Base-by-base conservation (phyloP, 1,140 invertebrate species). In the Whitmania pigra region DNA sequence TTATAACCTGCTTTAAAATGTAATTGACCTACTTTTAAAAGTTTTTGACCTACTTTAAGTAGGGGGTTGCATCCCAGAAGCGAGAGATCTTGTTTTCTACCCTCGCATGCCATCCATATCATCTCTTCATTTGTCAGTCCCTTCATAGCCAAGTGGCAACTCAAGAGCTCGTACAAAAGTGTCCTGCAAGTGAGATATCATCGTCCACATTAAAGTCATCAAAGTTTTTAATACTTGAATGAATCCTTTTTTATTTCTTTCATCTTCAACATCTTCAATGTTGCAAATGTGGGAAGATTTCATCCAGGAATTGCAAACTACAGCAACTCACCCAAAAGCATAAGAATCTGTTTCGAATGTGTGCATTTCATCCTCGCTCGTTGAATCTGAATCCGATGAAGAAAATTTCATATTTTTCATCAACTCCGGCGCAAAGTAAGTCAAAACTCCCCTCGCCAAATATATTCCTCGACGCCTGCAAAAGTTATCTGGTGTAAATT, bases 361-460 rank as follows among this genome's bases (percentile, higher is more conserved):
- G 69, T 68, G 77, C 15, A 72, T 60, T 18, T 75, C 74, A 1
- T 74, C 69, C 1, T 71, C 67, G 13, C 53, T 73, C 18, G 77
- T 69, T 7, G 76, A 73, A 18, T 49, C 43, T 13, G 15, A 15
- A 15, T 49, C 43, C 43, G 43, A 49, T 49, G 43, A 49, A 49
- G 43, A 13, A 49, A 49, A 49, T 49, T 49, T 70, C 40, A 83
- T 71, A 4, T 76, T 77, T n/a, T 77, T 74, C 75, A 84, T 75
- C 20, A 82, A 71, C 75, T 84, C 82, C 0, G 83, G 83, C n/a
- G 81, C 82, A 36, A 81, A 75, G 74, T 82, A 84, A 25, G 78
- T 78, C 63, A 83, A 73, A 53, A 79, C 77, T 11, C 79, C 80
- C 53, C 77, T 74, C 15, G 82, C 43, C 43, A 49, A 49, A 11